Percentiles rank a stretch among this genome's conserved stretches.
These are phyloP conservation scores for Tachuris rubrigastra DNA, from an alignment of 2,113 vertebrate species.

Conservation along the genomic window DNA sequence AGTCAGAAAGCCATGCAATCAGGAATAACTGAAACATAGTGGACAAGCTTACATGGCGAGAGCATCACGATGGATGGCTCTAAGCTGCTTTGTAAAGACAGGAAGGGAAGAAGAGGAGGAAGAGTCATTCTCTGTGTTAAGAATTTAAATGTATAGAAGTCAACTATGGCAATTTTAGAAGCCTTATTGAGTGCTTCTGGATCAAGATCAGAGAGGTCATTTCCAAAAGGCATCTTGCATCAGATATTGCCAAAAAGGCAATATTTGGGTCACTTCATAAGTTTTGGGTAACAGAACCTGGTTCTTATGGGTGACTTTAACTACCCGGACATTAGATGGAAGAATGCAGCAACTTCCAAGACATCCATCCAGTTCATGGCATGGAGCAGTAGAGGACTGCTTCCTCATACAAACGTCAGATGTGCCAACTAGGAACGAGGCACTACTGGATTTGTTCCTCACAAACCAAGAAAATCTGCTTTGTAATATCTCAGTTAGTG, in stretches of 20 bases:
- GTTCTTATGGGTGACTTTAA: background rate
- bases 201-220: background rate
- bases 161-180: background rate
- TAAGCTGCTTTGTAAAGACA: background rate
- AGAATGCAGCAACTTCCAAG: background rate
- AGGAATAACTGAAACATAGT: background rate
- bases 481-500: background rate
- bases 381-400: background rate
- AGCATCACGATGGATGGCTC: background rate
- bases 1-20: background rate
- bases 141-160: background rate
- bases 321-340: background rate
- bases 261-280: background rate
- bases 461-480: background rate
- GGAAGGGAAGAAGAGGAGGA: background rate
- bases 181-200: background rate
- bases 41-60: background rate
- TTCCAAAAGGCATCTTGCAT: background rate
- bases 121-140: background rate
- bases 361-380: background rate
- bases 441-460: background rate
- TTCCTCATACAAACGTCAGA: background rate
- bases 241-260: rapidly evolving
- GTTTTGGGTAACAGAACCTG: background rate
- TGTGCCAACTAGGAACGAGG: background rate